Percentiles rank a stretch among this genome's conserved stretches.
Conservation (phyloP, 23 tunicate species). For the Trididemnum clinides region DNA sequence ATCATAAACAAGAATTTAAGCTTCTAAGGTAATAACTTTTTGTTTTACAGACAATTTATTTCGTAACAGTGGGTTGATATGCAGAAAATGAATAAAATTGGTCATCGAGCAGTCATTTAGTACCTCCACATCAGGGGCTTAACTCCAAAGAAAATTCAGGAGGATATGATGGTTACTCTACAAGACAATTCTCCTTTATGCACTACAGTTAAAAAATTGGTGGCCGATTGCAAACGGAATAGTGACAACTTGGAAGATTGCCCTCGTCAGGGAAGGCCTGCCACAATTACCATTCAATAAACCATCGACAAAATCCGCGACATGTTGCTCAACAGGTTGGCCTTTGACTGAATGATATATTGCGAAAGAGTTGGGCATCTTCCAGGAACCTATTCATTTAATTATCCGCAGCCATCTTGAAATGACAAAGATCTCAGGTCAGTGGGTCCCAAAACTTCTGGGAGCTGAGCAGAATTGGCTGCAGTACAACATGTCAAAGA, state of each 20-base stretch:
- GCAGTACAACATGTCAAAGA: background rate
- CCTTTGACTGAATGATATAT: background rate
- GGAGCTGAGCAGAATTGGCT: background rate
- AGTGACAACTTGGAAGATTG: background rate
- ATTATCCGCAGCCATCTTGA: conserved; percentile 12
- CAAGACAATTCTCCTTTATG: background rate
- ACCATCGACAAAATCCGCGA: background rate
- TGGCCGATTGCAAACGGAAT: background rate
- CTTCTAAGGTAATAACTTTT: background rate
- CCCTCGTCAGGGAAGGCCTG: background rate
- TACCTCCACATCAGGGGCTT: background rate
- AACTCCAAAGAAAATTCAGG: conserved; percentile 10
- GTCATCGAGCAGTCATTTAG: background rate
- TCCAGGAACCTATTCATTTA: background rate
- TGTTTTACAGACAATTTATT: background rate
- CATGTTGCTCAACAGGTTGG: conserved; percentile 10
- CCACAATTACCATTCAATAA: conserved; percentile 1
- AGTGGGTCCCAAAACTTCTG: conserved; percentile 13
- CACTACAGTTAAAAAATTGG: conserved; percentile 3
- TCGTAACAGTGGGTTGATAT: too few species aligned
- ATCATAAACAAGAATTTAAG: background rate
- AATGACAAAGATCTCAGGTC: conserved; percentile 7
- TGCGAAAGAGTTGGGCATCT: conserved; percentile 6
- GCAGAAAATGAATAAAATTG: background rate
- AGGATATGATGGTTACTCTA: conserved; percentile 6